Conservation (phyloP, 2,113 vertebrate genomes). For the Odocoileus hemionus region DNA sequence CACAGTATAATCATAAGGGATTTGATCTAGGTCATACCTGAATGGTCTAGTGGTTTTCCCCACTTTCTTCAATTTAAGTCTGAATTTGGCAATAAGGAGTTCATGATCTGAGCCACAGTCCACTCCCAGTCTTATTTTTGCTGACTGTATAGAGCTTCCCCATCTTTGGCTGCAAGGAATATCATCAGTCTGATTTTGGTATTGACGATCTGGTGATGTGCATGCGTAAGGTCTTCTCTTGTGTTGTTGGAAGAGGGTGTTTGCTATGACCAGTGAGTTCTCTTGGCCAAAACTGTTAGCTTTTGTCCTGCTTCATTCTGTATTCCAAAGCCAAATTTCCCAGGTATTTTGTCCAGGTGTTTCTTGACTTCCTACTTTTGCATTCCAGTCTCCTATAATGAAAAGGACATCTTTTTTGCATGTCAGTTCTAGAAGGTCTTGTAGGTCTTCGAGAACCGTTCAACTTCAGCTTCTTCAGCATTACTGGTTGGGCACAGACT, state of each 20-base stretch:
- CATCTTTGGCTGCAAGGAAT: background rate
- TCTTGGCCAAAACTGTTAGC: background rate
- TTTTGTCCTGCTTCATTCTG: background rate
- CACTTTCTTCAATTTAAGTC: background rate
- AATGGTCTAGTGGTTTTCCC: background rate
- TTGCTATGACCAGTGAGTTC: background rate
- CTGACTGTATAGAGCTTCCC: background rate
- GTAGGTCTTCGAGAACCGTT: background rate
- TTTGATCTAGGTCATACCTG: background rate
- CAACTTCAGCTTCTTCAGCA: background rate
- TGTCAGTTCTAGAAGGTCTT: background rate
- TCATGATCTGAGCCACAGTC: background rate
- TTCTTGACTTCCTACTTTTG: background rate
- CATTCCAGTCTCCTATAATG: background rate
- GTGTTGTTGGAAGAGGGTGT: background rate
- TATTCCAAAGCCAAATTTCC: background rate
- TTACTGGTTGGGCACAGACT: background rate
- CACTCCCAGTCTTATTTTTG: background rate
- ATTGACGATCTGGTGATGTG: background rate
- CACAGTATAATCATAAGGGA: background rate
- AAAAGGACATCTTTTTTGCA: background rate
- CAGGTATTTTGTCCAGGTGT: rapidly evolving
- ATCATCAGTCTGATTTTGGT: background rate
- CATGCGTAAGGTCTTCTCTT: background rate
- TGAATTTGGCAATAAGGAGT: background rate